Evolutionary conservation across 2,888 invertebrate species (phyloP), one percentile per base, ranked within the genome.

Genomic region (Hydropsyche betteni): DNA sequence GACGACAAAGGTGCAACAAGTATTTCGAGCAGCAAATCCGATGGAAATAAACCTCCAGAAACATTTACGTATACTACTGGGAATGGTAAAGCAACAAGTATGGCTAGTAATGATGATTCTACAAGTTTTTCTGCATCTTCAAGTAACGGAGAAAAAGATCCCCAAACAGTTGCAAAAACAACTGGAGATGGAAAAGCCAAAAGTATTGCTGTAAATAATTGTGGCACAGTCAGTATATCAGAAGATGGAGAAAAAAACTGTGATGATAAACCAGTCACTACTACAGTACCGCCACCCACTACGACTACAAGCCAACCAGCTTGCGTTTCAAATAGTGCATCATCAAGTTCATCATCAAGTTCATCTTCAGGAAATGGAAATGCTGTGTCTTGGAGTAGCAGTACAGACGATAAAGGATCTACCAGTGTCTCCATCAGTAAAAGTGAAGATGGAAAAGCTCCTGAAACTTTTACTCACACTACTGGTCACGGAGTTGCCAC

Each of bases 21-120:
- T 61, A 50, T 61, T 36, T 79, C 79, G 0, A 64, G 24, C 5
- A 78, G 76, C 51, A 69, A 68, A 24, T 69, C 55, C 36, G 75
- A 78, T 16, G 77, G 76, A 2, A 24, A 24, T 10, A 77, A 77
- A 24, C 69, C 75, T 16, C 76, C 79, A n/a, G 71, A 78, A 64
- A 79, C 77, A 14, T 74, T 64, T 24, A 78, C 79, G 4, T 78
- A 69, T 64, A 76, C 79, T 7, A 79, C 77, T 36, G 79, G 79
- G 8, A 44, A 72, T 58, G 79, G 77, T 14, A 38, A 70, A 16
- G 79, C 79, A 6, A 36, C 44, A 7, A 58, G 73, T 34, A 70
- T 34, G n/a, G 79, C 76, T 6, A 68, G 50, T 10, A 58, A 51
- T 8, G 68, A 69, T 12, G 75, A 51, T 64, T 64, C 69, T 5